phyloP scores from a whole-genome alignment of 2,888 invertebrate species.

The Linnaemya vulpina region DNA sequence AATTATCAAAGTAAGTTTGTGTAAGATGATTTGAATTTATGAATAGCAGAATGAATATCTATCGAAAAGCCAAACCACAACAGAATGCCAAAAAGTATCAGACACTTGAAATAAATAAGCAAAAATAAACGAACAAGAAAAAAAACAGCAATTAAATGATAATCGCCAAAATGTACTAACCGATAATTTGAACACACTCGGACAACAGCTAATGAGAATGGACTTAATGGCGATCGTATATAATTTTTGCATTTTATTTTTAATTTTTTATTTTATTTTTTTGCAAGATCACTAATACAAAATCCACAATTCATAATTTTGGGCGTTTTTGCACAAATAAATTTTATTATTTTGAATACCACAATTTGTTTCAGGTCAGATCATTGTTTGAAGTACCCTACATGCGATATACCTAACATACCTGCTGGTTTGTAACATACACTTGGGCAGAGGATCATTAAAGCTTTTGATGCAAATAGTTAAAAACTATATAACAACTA shows the following conservation, averaged over 20 bases:
- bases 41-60: conserved; percentile 18
- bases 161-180: conserved; percentile 35
- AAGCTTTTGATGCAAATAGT: too few species aligned
- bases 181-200: conserved; percentile 28
- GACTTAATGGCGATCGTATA: conserved; percentile 42
- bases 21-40: conserved; percentile 62
- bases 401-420: not conserved
- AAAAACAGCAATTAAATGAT: conserved; percentile 54
- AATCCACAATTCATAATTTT: conserved; percentile 29
- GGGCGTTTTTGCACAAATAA: conserved; percentile 63
- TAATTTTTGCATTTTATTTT: too few species aligned
- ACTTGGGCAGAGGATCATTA: not conserved
- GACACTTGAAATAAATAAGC: not conserved
- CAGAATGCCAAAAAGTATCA: conserved; percentile 23
- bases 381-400: conserved; percentile 20
- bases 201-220: conserved; percentile 32
- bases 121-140: conserved; percentile 13
- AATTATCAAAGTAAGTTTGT: conserved; percentile 64
- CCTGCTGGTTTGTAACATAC: not conserved
- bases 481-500: too few species aligned
- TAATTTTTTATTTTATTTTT: too few species aligned
- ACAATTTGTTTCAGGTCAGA: conserved; percentile 50
- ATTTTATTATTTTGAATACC: conserved; percentile 45
- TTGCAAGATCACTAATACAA: conserved; percentile 7
- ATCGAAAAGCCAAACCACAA: conserved; percentile 43